Base-by-base conservation (phyloP, 2,888 invertebrate species). In the Ophion ellenae region DNA sequence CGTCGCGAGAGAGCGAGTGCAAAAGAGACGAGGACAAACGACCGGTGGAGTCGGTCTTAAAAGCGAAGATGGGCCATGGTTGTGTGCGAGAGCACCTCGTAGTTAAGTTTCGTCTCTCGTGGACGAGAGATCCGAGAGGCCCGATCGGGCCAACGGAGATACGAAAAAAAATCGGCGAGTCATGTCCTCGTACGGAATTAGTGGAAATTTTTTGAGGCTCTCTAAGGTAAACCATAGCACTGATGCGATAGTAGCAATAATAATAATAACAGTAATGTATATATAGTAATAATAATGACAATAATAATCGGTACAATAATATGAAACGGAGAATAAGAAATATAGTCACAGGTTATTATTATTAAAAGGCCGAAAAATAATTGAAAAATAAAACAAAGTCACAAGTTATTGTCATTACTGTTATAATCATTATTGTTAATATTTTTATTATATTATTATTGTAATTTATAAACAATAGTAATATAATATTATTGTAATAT, bases 201-300 rank as follows among this genome's bases (percentile, higher is more conserved):
- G 71, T 73, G 28, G 66, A 83, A 83, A 66, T 28, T 71, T 66
- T 24, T 47, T 40, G n/a, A 24, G 7, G 32, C 57, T 14, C 45
- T 67, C 24, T 47, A 75, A 83, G 82, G 82, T 83, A 83, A 53
- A 57, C 63, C 63, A 53, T 40, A 75, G 17, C 69, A 32, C 36
- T 40, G 17, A 53, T 32, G 32, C 57, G 9, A 10, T 45, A 24
- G 45, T 11, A 7, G n/a, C 24, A 73, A 73, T 32, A 57, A 28
- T n/a, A 57, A 4, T 20, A 10, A 57, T 4, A 70, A 70, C 24
- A 2, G 10, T 10, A 69, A 6, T 70, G 9, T 14, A 32, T 1
- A 32, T 45, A 69, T 45, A 47, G 20, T 24, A 14, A 28, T 11
- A 45, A 70, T 14, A 11, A 70, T 9, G 4, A 14, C 1, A 14